These are phyloP conservation scores for Caerostris darwini DNA, from an alignment of 1,140 invertebrate genomes.

Conservation along the genomic window DNA sequence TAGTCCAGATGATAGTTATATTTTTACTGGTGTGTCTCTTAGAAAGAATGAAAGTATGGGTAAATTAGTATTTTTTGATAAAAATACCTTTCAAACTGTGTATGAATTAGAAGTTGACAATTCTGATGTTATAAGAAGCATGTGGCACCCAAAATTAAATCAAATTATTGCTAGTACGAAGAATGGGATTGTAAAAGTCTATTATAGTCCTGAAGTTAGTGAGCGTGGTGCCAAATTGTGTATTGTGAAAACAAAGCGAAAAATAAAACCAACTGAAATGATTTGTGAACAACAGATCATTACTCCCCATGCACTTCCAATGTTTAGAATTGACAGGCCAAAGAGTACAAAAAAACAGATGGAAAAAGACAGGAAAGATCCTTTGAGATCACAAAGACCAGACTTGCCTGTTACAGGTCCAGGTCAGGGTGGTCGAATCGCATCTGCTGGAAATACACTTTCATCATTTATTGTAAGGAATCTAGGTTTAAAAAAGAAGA, in stretches of 20 bases:
- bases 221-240: conserved; percentile 96
- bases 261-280: conserved; percentile 86
- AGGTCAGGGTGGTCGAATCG: conserved; percentile 95
- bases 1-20: conserved; percentile 94
- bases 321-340: conserved; percentile 96
- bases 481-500: conserved; percentile 92
- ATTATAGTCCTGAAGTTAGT: conserved; percentile 92
- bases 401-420: conserved; percentile 96
- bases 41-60: conserved; percentile 88
- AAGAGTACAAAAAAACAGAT: conserved; percentile 94
- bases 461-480: conserved; percentile 98
- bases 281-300: conserved; percentile 96
- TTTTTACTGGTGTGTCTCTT: conserved; percentile 94
- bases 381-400: conserved; percentile 94
- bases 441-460: conserved; percentile 96
- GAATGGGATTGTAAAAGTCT: conserved; percentile 94
- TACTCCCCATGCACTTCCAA: conserved; percentile 96
- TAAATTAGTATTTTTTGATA: conserved; percentile 91
- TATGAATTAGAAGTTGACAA: conserved; percentile 88
- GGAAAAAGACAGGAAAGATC: conserved; percentile 95
- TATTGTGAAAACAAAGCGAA: conserved; percentile 89
- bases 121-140: conserved; percentile 90
- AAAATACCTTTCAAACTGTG: conserved; percentile 87
- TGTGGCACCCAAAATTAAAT: conserved; percentile 98
- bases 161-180: conserved; percentile 97